Conservation (phyloP, 1,140 invertebrate species). For the Saxidomus purpurata region DNA sequence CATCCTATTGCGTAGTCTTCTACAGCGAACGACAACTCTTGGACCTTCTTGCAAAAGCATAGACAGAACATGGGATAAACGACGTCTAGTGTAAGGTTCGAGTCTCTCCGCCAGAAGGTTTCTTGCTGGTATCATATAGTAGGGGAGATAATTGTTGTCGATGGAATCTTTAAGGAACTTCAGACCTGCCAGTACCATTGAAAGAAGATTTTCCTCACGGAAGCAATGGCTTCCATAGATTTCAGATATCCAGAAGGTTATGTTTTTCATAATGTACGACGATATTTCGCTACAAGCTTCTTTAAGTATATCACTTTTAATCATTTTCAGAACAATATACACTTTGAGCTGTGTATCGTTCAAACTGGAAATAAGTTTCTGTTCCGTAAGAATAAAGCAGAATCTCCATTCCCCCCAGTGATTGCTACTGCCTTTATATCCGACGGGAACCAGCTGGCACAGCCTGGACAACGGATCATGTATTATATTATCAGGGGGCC, state of each 20-base stretch:
- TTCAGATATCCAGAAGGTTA: conserved; percentile 46
- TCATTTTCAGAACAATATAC: conserved; percentile 38
- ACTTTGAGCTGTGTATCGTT: conserved; percentile 38
- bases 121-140: not conserved
- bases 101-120: not conserved
- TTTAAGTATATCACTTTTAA: conserved; percentile 5
- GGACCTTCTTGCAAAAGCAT: too few species aligned
- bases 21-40: too few species aligned
- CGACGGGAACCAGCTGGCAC: conserved; percentile 18
- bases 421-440: not conserved
- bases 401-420: conserved; percentile 38
- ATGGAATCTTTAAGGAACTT: too few species aligned
- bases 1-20: too few species aligned
- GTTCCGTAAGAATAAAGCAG: conserved; percentile 17
- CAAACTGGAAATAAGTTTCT: conserved; percentile 3
- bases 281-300: not conserved
- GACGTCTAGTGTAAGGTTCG: too few species aligned
- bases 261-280: conserved; percentile 48
- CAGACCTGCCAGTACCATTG: too few species aligned
- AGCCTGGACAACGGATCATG: not conserved
- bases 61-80: too few species aligned
- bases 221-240: not conserved
- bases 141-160: not conserved
- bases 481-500: not conserved
- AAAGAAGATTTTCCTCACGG: not conserved